Evolutionary conservation across 2,888 invertebrate species (phyloP).

Genomic region (Blastobasis adustella): DNA sequence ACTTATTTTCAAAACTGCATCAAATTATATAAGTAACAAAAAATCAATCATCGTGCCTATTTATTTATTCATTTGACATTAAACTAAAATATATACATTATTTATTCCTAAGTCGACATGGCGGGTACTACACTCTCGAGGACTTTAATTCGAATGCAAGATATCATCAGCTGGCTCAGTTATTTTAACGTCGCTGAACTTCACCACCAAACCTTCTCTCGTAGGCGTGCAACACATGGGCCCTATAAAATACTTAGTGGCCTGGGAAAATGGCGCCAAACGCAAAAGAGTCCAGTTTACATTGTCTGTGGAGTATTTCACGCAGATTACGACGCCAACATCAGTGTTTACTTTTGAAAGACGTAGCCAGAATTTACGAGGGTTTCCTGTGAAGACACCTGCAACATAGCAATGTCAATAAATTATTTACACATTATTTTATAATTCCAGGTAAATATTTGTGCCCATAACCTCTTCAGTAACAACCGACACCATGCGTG

Average conservation of each 20-base stretch:
- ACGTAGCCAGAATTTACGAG: constrained; percentile 49
- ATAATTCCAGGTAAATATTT: no score
- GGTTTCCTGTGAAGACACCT: constrained; percentile 49
- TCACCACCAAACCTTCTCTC: constrained; percentile 36
- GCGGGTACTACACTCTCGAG: no score
- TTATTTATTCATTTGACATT: no score
- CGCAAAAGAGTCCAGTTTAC: constrained; percentile 40
- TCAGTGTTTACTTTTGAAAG: constrained; percentile 28
- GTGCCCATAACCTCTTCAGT: no score
- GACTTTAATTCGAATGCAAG: constrained; percentile 41
- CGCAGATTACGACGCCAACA: constrained; percentile 29
- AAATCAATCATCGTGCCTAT: no score
- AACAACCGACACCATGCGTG: not conserved
- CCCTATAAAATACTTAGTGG: constrained; percentile 35
- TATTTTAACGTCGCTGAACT: constrained; percentile 36
- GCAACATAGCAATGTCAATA: constrained; percentile 13
- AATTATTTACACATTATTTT: no score
- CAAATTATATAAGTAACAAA: no score
- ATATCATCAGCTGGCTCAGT: constrained; percentile 39
- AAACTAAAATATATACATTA: no score
- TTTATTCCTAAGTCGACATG: no score
- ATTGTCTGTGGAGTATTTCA: constrained; percentile 52
- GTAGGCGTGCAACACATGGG: constrained; percentile 50
- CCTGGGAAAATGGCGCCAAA: constrained; percentile 34
- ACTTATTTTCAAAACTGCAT: no score